Evolutionary conservation across 2,797 vertebrate species (phyloP), one percentile per base, ranked within the genome.

Genomic region (Sardinella longiceps): DNA sequence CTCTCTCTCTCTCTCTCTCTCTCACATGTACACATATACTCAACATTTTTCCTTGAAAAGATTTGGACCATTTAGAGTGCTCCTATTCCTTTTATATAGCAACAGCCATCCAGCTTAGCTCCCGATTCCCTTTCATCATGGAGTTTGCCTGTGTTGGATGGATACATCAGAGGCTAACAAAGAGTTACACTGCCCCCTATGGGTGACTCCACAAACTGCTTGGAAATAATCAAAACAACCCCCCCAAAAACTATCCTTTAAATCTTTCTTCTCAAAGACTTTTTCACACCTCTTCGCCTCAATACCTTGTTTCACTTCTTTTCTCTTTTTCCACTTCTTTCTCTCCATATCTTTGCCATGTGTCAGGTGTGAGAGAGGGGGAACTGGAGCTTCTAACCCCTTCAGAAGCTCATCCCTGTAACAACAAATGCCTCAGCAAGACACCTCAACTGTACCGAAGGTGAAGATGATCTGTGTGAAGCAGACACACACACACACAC

Each of bases 131-230:
- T 77, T 77, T 77, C 33, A 77, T 15, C 33, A 43, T 2, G 70
- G 7, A 77, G 70, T 9, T 37, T 39, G 33, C 18, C 39, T 43
- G 70, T 43, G 20, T 66, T 66, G 63, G 63, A 33, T 66, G 63
- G 63, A 33, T 30, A 14, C 28, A 43, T 51, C 46, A 18, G 80
- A 48, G 37, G 56, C 43, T 46, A 30, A 23, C 80, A 80, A 83
- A 88, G 89, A 88, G 81, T 85, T 83, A 82, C 87, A 91, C 86
- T 90, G 87, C 90, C 88, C 89, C 87, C 91, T 83, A 53, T 90
- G 91, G 83, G 66, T 20, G 53, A 58, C 33, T 3, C 12, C 9
- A 14, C 14, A 84, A 85, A 58, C 28, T 33, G 30, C 56, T 53
- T 18, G 60, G 81, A 58, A 11, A 12, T 3, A 18, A 43, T 30